A percentile compares a stretch with the other conserved stretches of the same genome.
phyloP scores from a whole-genome alignment of 2,113 vertebrate genomes.

The Catharus bicknelli region DNA sequence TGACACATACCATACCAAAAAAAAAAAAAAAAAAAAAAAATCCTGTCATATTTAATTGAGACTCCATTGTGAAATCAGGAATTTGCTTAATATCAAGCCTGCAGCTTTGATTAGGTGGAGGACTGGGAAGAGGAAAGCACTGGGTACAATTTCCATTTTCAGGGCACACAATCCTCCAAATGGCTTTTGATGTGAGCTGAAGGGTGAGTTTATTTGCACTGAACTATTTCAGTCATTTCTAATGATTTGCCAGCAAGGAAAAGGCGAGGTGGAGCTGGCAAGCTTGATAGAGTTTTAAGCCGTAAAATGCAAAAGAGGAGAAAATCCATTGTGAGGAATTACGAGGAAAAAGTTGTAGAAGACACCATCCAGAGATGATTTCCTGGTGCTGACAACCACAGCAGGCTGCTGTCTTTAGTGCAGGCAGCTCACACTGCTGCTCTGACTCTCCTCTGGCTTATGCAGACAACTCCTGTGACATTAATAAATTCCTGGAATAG shows the following conservation, averaged over 20 bases:
- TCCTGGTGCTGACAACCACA: not conserved
- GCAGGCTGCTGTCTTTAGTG: not conserved
- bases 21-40: not conserved
- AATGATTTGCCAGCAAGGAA: not conserved
- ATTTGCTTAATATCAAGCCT: not conserved
- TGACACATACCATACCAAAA: not conserved
- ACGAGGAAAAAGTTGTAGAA: not conserved
- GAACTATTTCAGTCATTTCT: not conserved
- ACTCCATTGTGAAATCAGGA: not conserved
- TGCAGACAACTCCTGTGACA: not conserved
- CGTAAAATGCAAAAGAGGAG: not conserved
- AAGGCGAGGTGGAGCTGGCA: not conserved
- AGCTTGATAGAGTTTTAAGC: not conserved
- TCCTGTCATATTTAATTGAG: not conserved
- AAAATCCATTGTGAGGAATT: not conserved
- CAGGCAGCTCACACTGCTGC: not conserved
- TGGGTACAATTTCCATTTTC: not conserved
- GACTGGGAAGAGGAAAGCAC: not conserved
- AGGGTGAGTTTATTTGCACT: not conserved
- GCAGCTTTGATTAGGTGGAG: not conserved
- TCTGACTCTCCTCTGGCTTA: not conserved
- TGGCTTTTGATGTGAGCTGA: not conserved
- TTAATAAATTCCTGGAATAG: not conserved
- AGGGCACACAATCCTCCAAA: not conserved
- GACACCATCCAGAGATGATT: not conserved